phyloP scores from a whole-genome alignment of 2,797 vertebrate species.

The Neostethus bicornis region DNA sequence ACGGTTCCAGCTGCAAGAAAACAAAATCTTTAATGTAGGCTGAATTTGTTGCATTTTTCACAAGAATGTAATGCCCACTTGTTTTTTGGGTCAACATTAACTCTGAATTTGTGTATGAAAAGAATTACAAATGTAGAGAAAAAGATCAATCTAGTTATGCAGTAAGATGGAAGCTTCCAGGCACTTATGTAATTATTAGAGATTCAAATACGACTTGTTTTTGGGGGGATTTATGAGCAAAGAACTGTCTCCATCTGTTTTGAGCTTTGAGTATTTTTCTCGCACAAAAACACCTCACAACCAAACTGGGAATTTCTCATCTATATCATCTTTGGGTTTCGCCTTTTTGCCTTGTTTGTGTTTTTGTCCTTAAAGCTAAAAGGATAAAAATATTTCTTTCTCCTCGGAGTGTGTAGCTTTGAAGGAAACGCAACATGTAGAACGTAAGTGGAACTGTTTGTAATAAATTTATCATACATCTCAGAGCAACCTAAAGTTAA shows the following conservation, averaged over 20 bases:
- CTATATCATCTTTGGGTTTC: background rate
- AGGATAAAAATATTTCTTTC: background rate
- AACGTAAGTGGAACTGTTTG: constrained; percentile 24
- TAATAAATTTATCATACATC: constrained; percentile 45
- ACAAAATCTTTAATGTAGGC: constrained; percentile 7
- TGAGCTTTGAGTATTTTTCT: background rate
- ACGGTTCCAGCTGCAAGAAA: constrained; percentile 1
- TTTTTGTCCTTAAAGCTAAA: constrained; percentile 1
- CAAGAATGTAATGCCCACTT: constrained; percentile 1
- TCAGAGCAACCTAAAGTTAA: constrained; percentile 38
- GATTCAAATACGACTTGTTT: constrained; percentile 6
- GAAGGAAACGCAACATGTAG: constrained; percentile 23
- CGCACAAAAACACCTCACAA: background rate
- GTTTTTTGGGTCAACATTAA: constrained; percentile 1
- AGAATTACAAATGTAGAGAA: constrained; percentile 20
- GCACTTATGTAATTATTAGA: no score
- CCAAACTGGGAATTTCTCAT: background rate
- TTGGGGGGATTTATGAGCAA: constrained; percentile 14
- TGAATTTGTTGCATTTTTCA: background rate
- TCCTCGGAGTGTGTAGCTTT: background rate
- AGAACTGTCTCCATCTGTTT: constrained; percentile 21
- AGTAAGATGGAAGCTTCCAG: constrained; percentile 32
- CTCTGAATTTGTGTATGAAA: constrained; percentile 23
- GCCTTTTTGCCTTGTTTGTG: background rate
- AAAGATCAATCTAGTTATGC: constrained; percentile 25